A percentile compares a stretch with the other conserved stretches of the same genome.
phyloP scores from a whole-genome alignment of 2,113 vertebrate species.

The Poecilia latipinna region DNA sequence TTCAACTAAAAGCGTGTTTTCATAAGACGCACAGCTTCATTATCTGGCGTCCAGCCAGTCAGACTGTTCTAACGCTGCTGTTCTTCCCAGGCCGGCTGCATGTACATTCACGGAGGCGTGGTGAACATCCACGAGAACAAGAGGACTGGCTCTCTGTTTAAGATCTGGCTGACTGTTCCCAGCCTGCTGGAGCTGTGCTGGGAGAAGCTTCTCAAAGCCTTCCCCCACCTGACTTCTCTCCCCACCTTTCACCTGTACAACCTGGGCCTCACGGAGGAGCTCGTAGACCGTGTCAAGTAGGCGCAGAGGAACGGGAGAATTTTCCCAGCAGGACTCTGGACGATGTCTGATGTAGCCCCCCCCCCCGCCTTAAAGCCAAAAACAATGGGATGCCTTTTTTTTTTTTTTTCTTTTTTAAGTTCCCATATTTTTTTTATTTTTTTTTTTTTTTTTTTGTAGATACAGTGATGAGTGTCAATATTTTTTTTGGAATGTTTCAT shows the following conservation, averaged over 20 bases:
- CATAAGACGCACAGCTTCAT: background rate
- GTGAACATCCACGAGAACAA: constrained; percentile 97
- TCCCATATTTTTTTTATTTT: no score
- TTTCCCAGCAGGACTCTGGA: constrained; percentile 16
- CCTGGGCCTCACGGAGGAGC: constrained; percentile 95
- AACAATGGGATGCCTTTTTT: constrained; percentile 55
- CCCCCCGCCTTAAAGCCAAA: constrained; percentile 79
- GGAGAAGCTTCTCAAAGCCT: constrained; percentile 90
- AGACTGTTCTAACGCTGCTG: no score
- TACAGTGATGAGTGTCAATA: constrained; percentile 44
- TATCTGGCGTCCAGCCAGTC: background rate
- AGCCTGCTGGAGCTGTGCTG: constrained; percentile 97
- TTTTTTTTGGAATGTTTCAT: constrained; percentile 55
- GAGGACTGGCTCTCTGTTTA: constrained; percentile 96
- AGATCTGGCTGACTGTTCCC: constrained; percentile 96
- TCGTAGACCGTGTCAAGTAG: constrained; percentile 94
- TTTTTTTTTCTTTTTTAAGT: constrained; percentile 32
- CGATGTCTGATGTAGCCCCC: constrained; percentile 52
- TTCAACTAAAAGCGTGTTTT: background rate
- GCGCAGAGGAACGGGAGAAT: constrained; percentile 17
- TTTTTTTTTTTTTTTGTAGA: constrained; percentile 49
- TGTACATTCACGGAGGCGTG: constrained; percentile 98
- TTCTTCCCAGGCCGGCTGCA: constrained; percentile 89
- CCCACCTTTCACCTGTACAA: constrained; percentile 89
- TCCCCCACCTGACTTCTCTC: constrained; percentile 88